These are phyloP conservation scores for Apaloderma vittatum DNA, from an alignment of 2,113 vertebrate species.

Conservation along the genomic window DNA sequence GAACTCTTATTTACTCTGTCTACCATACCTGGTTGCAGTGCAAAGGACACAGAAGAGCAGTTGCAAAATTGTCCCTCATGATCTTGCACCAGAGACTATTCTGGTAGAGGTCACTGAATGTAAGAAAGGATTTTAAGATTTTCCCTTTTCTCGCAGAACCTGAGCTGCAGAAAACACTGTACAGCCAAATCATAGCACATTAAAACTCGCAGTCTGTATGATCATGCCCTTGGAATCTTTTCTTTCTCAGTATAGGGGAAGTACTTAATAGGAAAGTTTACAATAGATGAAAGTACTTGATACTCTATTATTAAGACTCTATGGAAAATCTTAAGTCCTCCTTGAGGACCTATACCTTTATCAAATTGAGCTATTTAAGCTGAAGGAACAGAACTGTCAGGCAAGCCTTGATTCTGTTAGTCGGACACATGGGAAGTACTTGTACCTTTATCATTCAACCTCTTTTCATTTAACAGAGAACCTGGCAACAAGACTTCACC, in stretches of 20 bases:
- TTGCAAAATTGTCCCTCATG: background rate
- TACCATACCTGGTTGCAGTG: background rate
- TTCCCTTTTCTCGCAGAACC: background rate
- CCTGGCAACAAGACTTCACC: background rate
- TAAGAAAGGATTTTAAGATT: background rate
- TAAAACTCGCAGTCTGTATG: background rate
- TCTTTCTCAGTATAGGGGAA: background rate
- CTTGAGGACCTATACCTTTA: background rate
- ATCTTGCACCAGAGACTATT: background rate
- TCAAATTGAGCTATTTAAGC: background rate
- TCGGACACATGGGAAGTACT: background rate
- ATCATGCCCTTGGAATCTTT: background rate
- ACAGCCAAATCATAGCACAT: background rate
- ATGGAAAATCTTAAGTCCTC: rapidly evolving
- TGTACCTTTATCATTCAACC: background rate
- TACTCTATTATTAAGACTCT: background rate
- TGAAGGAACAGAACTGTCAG: background rate
- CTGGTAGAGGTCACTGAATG: background rate
- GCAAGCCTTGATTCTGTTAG: background rate
- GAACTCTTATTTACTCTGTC: background rate
- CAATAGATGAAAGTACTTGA: background rate
- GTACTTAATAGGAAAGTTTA: background rate
- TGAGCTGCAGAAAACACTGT: background rate
- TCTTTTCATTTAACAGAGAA: background rate
- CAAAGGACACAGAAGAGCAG: background rate